These are phyloP conservation scores for Hemibagrus guttatus DNA, from an alignment of 2,797 vertebrate genomes.

Conservation along the genomic window DNA sequence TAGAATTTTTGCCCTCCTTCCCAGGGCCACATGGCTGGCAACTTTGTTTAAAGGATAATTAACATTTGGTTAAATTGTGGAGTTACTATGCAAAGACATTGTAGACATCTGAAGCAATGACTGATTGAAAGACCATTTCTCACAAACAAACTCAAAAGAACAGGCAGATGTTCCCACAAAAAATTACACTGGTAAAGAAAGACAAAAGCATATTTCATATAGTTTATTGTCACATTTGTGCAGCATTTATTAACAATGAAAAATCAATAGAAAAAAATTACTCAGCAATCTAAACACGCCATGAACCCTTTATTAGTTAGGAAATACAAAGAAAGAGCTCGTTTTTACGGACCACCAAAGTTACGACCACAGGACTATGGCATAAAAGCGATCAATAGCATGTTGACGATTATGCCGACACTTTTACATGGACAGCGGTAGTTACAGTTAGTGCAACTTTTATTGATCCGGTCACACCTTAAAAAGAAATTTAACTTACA, in stretches of 20 bases:
- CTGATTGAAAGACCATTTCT: conserved; percentile 11
- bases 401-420: not conserved
- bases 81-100: not conserved
- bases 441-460: not conserved
- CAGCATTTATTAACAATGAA: conserved; percentile 95
- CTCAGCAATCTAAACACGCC: conserved; percentile 57
- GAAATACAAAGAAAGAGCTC: conserved; percentile 49
- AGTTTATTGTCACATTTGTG: conserved; percentile 97
- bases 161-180: conserved; percentile 32
- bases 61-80: not conserved
- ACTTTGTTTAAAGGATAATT: not conserved
- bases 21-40: conserved; percentile 39
- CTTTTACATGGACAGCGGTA: conserved; percentile 18
- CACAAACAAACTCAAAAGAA: conserved; percentile 23
- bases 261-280: conserved; percentile 74
- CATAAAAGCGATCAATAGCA: conserved; percentile 8
- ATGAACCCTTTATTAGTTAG: conserved; percentile 40
- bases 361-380: not conserved
- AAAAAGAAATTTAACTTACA: not conserved
- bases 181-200: conserved; percentile 95
- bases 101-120: conserved; percentile 25
- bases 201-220: conserved; percentile 99
- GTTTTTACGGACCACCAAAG: conserved; percentile 16
- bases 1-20: not conserved
- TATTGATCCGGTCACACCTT: not conserved